These are phyloP conservation scores for Troilus luridus DNA, from an alignment of 2,888 invertebrate species.

Conservation along the genomic window DNA sequence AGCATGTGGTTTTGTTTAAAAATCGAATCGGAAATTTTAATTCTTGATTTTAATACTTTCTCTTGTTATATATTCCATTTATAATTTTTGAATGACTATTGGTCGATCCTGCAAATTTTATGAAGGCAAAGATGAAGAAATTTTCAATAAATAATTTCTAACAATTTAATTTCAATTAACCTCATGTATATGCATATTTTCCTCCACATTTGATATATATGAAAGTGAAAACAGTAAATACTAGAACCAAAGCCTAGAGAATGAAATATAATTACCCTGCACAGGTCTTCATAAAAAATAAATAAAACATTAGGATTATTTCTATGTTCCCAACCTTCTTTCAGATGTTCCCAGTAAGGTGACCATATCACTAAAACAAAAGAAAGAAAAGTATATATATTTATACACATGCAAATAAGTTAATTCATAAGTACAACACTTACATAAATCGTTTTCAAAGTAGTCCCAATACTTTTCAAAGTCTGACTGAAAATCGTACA, in stretches of 20 bases:
- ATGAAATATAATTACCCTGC: slow-evolving; percentile 71
- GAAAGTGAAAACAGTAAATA: too few species aligned
- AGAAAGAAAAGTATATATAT: neutral
- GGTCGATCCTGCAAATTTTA: too few species aligned
- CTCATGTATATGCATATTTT: too few species aligned
- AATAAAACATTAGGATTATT: slow-evolving; percentile 80
- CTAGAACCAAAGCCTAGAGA: slow-evolving; percentile 74
- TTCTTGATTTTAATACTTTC: too few species aligned
- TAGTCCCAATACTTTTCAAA: slow-evolving; percentile 80
- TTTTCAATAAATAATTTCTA: too few species aligned
- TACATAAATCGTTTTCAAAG: slow-evolving; percentile 73
- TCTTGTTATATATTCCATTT: too few species aligned
- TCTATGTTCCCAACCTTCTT: slow-evolving; percentile 80
- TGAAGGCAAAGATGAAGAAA: too few species aligned
- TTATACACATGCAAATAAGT: neutral
- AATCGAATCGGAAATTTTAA: too few species aligned
- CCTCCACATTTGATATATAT: too few species aligned
- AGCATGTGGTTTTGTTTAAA: too few species aligned
- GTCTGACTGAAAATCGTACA: slow-evolving; percentile 79
- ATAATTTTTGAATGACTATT: too few species aligned
- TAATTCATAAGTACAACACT: slow-evolving; percentile 67
- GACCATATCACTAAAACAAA: slow-evolving; percentile 60
- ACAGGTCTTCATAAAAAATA: slow-evolving; percentile 85
- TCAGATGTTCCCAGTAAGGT: slow-evolving; percentile 84
- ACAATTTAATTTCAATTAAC: too few species aligned